Base-by-base conservation (phyloP, 1,140 invertebrate genomes). In the Gonioctena quinquepunctata region DNA sequence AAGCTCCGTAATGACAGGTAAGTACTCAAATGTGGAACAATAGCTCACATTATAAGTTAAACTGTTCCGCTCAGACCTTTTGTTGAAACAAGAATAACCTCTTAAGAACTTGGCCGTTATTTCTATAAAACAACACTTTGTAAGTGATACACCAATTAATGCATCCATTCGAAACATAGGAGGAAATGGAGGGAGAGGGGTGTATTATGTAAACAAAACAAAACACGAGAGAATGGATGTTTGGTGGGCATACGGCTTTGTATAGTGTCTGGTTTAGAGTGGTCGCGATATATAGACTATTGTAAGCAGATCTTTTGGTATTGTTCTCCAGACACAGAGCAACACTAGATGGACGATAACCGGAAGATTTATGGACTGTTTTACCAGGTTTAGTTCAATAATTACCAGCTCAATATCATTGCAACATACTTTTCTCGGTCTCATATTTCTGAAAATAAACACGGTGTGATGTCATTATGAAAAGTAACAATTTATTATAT, bases 331-430 rank as follows among this genome's bases (percentile, higher is more conserved):
- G 64, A 64, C 69, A 69, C 28, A 50, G 69, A 64, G 48, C 52
- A 64, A 64, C 66, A 62, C 63, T 72, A 72, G 73, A 72, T 74
- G 54, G 66, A 33, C 73, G 70, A 71, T 71, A 71, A 74, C 27
- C 22, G 13, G 61, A 72, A 63, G 70, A 75, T 75, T 75, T 75
- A 75, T 75, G 69, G 54, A n/a, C 50, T 49, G 48, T 23, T 25
- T 21, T 62, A 28, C 7, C 13, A 21, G 60, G 60, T 62, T 22
- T 16, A 62, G 23, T 62, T 62, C 60, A 62, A 42, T 62, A 62
- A 62, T 62, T 62, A 62, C 11, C 21, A 13, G 52, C 11, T 54
- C n/a, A n/a, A n/a, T 54, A 54, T 11, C 8, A 54, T 54, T 54
- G 52, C 19, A 18, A 3, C 33, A n/a, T 42, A 42, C 16, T n/a